Conservation (phyloP, 2,888 invertebrate species). For the Bombylius major region DNA sequence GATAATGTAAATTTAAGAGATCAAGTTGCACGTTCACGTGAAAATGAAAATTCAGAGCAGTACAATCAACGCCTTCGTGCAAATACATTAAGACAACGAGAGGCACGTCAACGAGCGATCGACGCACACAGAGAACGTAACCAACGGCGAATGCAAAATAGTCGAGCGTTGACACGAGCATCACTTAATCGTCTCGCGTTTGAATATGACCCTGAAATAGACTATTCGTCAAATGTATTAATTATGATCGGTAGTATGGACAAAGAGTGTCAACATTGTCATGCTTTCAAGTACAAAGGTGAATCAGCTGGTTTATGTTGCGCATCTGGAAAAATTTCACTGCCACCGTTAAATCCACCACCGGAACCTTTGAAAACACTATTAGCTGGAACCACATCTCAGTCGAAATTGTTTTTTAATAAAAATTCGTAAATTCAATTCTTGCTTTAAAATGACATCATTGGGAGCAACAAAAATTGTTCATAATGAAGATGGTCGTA, state of each 20-base stretch:
- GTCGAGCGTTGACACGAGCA: slow-evolving; percentile 3
- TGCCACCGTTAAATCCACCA: slow-evolving; percentile 5
- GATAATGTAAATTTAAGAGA: too few species aligned
- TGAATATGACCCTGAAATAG: slow-evolving; percentile 20
- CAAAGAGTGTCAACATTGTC: slow-evolving; percentile 11
- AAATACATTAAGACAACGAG: too few species aligned
- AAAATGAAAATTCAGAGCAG: too few species aligned
- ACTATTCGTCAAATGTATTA: slow-evolving; percentile 22
- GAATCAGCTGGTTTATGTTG: slow-evolving; percentile 7
- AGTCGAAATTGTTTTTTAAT: slow-evolving; percentile 8
- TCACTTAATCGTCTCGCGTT: slow-evolving; percentile 14
- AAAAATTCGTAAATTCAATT: neutral
- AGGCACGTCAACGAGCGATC: too few species aligned
- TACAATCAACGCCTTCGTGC: too few species aligned
- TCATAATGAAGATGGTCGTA: slow-evolving; percentile 1
- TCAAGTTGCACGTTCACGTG: too few species aligned
- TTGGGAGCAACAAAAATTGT: slow-evolving; percentile 5
- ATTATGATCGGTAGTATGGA: slow-evolving; percentile 20
- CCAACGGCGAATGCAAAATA: neutral
- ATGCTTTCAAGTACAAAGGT: slow-evolving; percentile 7
- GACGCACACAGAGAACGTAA: too few species aligned
- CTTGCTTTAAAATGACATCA: slow-evolving; percentile 5
- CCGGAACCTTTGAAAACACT: slow-evolving; percentile 1
- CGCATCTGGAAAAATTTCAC: slow-evolving; percentile 6
- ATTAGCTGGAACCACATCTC: slow-evolving; percentile 2